Evolutionary conservation across 2,113 vertebrate genomes (phyloP), one percentile per base, ranked within the genome.

Genomic region (Orycteropus afer): DNA sequence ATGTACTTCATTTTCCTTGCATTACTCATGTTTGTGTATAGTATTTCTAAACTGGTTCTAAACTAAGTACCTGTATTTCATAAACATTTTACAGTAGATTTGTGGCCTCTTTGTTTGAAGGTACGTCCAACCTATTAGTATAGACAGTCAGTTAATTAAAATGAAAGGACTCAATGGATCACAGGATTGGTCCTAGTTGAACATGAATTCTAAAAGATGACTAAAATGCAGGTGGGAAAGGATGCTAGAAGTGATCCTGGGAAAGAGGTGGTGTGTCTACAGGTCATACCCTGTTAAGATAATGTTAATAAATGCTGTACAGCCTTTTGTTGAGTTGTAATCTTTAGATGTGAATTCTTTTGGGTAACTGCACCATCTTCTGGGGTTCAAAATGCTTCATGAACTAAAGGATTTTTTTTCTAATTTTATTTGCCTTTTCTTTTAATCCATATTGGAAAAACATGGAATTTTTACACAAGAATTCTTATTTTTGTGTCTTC

Each of bases 361-460:
- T 80, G 45, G 40, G 27, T 93, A 94, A 93, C 15, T 80, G 45
- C 42, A 3, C 7, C 87, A 3, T 76, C 90, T 80, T 42, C 40
- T 61, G 11, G 32, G 37, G 11, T 87, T 67, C 69, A 45, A 86
- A 53, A 67, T 95, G 47, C 27, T 55, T 95, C 69, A 42, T 51
- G 5, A 76, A 76, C 45, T 29, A 95, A 91, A 95, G 34, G 2
- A 80, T 74, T 93, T 87, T 76, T 73, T 9, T 69, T 95, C 95
- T 0, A 86, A 40, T 90, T 91, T 81, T 69, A 77, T n/a, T 76
- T 88, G 7, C 42, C 57, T 90, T 93, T 89, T 85, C 42, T 92
- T 69, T 95, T 86, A 93, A 71, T 82, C 18, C 0, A 29, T 63
- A 57, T 74, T 74, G 57, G 32, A 74, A 81, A 91, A 49, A 92